These are phyloP conservation scores for Pluvianellus socialis DNA, from an alignment of 2,113 vertebrate genomes.

Conservation along the genomic window DNA sequence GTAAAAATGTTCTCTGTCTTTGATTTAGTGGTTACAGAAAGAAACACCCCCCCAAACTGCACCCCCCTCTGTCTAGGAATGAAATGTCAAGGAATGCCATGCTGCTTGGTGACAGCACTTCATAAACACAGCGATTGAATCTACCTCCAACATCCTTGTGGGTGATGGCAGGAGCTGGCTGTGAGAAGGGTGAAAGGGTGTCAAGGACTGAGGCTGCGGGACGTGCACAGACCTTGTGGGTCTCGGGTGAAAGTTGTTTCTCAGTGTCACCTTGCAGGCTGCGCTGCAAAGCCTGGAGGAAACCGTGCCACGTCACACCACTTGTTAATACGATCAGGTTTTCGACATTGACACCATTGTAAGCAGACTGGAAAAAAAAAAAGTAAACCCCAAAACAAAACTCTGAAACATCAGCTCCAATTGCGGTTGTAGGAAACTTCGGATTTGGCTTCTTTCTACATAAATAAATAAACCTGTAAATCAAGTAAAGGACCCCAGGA, in stretches of 20 bases:
- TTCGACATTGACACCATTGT: background rate
- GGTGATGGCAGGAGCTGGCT: background rate
- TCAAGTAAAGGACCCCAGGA: background rate
- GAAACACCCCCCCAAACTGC: background rate
- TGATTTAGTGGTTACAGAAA: background rate
- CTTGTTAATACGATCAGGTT: background rate
- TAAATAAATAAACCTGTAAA: background rate
- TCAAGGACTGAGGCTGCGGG: background rate
- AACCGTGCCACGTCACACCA: background rate
- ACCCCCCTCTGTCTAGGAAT: background rate
- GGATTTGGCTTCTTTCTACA: background rate
- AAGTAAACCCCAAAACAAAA: background rate
- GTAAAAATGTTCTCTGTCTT: background rate
- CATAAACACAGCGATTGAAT: accelerated
- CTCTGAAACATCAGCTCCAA: background rate
- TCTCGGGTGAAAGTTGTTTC: background rate
- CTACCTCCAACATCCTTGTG: accelerated
- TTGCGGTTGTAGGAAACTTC: background rate
- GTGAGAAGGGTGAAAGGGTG: accelerated
- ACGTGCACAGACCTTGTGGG: background rate
- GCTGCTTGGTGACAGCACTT: background rate
- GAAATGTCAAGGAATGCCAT: background rate
- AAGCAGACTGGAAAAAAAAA: background rate
- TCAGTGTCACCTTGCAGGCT: background rate
- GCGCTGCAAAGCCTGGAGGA: background rate